Percentiles rank a stretch among this genome's conserved stretches.
phyloP scores from a whole-genome alignment of 2,113 vertebrate genomes.

The Podarcis cretensis region DNA sequence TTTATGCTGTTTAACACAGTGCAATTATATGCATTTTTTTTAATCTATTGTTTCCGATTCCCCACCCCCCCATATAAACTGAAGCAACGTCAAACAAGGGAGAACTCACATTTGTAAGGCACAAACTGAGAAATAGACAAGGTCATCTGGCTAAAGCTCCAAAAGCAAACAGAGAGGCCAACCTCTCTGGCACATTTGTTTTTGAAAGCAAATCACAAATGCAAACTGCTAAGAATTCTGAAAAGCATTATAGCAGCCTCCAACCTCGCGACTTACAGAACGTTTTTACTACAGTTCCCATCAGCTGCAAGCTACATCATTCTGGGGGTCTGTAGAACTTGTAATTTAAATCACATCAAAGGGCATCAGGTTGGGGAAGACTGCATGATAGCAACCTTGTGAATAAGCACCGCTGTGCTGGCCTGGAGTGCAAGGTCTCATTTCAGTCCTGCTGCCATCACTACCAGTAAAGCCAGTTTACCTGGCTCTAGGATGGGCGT shows the following conservation, averaged over 20 bases:
- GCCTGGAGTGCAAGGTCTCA: conserved; percentile 4
- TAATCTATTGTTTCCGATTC: conserved; percentile 32
- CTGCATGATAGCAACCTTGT: neutral
- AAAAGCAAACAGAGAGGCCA: neutral
- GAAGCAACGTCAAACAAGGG: conserved; percentile 35
- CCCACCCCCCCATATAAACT: neutral
- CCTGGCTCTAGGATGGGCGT: neutral
- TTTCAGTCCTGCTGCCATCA: conserved; percentile 8
- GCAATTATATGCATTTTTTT: conserved; percentile 39
- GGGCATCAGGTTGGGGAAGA: too few relatives aligned
- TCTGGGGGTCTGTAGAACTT: too few relatives aligned
- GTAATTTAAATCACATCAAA: too few relatives aligned
- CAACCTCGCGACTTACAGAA: too few relatives aligned
- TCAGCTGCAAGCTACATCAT: too few relatives aligned
- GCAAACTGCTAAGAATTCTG: conserved; percentile 21
- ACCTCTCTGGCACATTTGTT: conserved; percentile 20
- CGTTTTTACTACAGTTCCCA: too few relatives aligned
- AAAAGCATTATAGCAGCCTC: neutral
- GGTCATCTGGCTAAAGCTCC: conserved; percentile 19
- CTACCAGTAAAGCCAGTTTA: neutral
- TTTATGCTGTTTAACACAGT: conserved; percentile 21
- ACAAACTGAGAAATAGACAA: neutral
- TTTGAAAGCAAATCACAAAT: conserved; percentile 42
- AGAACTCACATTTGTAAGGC: neutral
- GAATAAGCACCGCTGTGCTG: neutral